These are phyloP conservation scores for Andrena cerasifolii DNA, from an alignment of 1,140 invertebrate genomes.

Conservation along the genomic window DNA sequence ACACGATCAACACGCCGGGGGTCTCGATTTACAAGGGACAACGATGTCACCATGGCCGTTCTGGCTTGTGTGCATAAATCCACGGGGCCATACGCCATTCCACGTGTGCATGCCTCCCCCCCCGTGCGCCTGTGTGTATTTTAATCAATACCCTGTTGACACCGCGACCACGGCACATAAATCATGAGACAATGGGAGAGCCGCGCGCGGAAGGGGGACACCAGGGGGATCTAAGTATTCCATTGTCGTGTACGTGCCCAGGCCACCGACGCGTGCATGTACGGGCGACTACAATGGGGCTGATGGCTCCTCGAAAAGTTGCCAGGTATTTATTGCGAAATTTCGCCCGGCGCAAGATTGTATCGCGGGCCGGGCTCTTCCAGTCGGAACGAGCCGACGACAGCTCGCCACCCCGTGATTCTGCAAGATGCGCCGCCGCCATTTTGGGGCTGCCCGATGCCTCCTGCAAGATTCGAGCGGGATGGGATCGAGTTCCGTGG, in stretches of 20 bases:
- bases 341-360: conserved; percentile 34
- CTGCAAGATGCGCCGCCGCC: background rate
- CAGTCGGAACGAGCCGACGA: background rate
- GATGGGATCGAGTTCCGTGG: too few relatives aligned
- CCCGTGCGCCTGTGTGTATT: conserved; percentile 61
- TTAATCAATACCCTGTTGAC: conserved; percentile 72
- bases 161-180: conserved; percentile 70
- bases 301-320: conserved; percentile 31
- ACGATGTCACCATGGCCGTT: conserved; percentile 46
- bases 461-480: too few relatives aligned
- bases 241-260: conserved; percentile 66
- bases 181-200: conserved; percentile 75
- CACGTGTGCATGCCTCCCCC: conserved; percentile 8
- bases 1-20: conserved; percentile 32
- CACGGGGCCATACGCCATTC: too few relatives aligned
- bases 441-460: background rate
- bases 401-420: background rate
- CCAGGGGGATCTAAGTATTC: conserved; percentile 72
- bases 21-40: conserved; percentile 65
- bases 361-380: conserved; percentile 36
- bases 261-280: conserved; percentile 43
- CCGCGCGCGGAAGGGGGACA: conserved; percentile 46
- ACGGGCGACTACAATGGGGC: conserved; percentile 33
- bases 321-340: conserved; percentile 46
- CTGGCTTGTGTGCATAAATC: conserved; percentile 57